Evolutionary conservation across 37 sponge, comb jelly and placozoan species (phyloP).

Genomic region (Chondrilla cf. caribensis): DNA sequence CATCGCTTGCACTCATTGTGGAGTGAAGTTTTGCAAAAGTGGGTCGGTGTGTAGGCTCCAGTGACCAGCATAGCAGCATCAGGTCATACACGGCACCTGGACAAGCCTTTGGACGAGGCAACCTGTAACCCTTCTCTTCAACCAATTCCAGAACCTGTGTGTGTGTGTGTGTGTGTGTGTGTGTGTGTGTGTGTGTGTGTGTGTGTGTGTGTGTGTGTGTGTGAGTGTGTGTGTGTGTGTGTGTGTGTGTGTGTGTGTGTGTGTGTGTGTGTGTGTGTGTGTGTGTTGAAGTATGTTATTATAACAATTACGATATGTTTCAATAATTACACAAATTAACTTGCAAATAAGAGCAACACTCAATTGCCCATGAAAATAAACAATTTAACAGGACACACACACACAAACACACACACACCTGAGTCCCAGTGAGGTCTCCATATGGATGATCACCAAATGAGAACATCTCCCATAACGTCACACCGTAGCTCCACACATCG

Average conservation of each 20-base stretch:
- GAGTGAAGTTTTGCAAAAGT: constrained; percentile 73
- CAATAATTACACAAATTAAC: too few species aligned
- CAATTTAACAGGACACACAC: too few species aligned
- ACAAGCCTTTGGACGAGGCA: constrained; percentile 65
- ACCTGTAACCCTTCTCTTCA: constrained; percentile 70
- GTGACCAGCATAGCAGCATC: constrained; percentile 89
- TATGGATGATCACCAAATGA: constrained; percentile 93
- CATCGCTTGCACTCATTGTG: constrained; percentile 52
- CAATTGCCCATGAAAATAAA: too few species aligned
- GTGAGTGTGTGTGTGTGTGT: constrained; percentile 9
- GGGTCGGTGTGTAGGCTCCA: constrained; percentile 75
- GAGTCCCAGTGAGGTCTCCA: constrained; percentile 87
- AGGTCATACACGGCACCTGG: constrained; percentile 67
- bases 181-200: constrained; percentile 9
- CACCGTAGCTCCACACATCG: constrained; percentile 99
- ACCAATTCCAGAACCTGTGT: constrained; percentile 71
- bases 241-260: constrained; percentile 8
- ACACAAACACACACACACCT: constrained; percentile 45
- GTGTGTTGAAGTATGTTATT: neutral
- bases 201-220: constrained; percentile 16
- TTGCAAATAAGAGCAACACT: too few species aligned
- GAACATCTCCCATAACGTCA: constrained; percentile 99
- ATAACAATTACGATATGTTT: too few species aligned
- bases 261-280: constrained; percentile 16
- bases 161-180: neutral